These are phyloP conservation scores for Galerucella calmariensis DNA, from an alignment of 2,888 invertebrate genomes.

Conservation along the genomic window DNA sequence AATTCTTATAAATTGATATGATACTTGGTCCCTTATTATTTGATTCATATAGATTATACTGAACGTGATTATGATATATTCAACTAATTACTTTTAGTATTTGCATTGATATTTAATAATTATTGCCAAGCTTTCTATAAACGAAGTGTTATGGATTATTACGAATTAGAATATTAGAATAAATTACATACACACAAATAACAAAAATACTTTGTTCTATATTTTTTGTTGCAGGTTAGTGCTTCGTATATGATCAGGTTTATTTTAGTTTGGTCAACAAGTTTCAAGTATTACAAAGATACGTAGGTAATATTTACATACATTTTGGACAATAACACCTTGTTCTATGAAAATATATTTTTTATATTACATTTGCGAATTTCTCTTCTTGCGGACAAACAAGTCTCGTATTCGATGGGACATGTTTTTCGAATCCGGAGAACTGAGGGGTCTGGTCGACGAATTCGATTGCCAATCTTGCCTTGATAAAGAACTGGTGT, in stretches of 20 bases:
- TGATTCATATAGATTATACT: background rate
- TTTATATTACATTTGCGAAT: conserved; percentile 69
- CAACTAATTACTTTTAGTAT: background rate
- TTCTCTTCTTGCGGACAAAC: conserved; percentile 70
- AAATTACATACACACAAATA: background rate
- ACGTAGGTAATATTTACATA: conserved; percentile 20
- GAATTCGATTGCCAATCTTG: conserved; percentile 50
- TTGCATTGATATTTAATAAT: background rate
- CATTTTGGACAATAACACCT: conserved; percentile 19
- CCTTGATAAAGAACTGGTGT: conserved; percentile 36
- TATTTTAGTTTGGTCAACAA: conserved; percentile 30
- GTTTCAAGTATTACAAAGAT: conserved; percentile 16
- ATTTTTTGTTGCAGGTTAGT: conserved; percentile 21
- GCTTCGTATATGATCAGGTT: conserved; percentile 11
- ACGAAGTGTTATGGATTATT: background rate
- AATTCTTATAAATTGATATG: background rate
- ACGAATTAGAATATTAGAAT: background rate
- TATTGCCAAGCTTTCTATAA: background rate
- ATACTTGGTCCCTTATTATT: background rate
- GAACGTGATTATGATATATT: background rate
- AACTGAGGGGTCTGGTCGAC: conserved; percentile 51
- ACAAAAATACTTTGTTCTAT: conserved; percentile 25
- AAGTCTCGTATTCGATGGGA: conserved; percentile 71
- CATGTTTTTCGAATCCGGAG: conserved; percentile 67
- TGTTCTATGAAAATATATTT: background rate